These are phyloP conservation scores for Steinernema hermaphroditum DNA, from an alignment of 2,888 invertebrate genomes.

Conservation along the genomic window DNA sequence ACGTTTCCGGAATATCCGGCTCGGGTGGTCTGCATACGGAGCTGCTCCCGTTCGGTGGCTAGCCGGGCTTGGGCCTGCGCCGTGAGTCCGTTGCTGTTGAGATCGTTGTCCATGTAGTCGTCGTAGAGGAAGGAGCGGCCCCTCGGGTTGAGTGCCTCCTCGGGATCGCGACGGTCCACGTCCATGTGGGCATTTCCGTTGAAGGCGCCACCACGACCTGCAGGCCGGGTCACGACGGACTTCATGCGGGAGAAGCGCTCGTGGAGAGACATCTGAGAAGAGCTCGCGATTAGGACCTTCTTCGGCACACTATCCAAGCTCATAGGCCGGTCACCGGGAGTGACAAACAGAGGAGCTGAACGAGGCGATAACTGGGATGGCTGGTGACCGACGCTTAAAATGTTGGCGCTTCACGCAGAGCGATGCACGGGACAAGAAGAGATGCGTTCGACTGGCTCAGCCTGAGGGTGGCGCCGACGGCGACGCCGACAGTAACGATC, in stretches of 20 bases:
- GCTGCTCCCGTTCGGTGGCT: not conserved
- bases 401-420: no score
- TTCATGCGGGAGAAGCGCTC: conserved; percentile 22
- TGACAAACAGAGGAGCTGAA: not conserved
- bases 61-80: not conserved
- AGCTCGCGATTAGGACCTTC: not conserved
- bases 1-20: not conserved
- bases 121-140: conserved; percentile 28
- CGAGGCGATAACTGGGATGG: no score
- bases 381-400: not conserved
- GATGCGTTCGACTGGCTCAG: no score
- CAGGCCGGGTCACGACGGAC: not conserved
- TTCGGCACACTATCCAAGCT: not conserved
- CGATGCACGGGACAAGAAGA: no score
- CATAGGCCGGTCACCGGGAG: not conserved
- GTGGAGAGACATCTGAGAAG: not conserved
- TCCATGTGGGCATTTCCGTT: conserved; percentile 11
- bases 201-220: not conserved
- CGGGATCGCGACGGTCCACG: not conserved
- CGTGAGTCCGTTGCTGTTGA: not conserved
- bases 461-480: no score
- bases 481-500: no score
- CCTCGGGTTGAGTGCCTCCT: not conserved
- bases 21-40: not conserved
- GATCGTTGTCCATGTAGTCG: conserved; percentile 31